Base-by-base conservation (phyloP, 2,113 vertebrate species). In the Rhinopomastus cyanomelas region DNA sequence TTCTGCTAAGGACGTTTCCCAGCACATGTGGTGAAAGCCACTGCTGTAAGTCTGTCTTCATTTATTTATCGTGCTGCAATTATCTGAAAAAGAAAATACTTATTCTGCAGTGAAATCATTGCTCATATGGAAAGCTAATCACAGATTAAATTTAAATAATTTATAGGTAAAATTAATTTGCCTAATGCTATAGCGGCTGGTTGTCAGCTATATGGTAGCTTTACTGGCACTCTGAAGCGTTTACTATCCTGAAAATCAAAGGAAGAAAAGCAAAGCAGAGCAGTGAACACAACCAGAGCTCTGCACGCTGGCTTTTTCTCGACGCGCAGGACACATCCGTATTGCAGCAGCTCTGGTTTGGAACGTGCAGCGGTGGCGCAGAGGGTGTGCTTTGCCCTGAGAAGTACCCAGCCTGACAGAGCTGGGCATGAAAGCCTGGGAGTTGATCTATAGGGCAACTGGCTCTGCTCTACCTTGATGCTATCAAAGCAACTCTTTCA, bases 1-100 rank as follows among this genome's bases (percentile, higher is more conserved):
- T 97, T 96, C 81, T 92, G 88, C 67, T 91, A 96, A 94, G 88
- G 96, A 95, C 84, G 78, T 56, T 94, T 95, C 32, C 30, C 89
- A 36, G 60, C 52, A 10, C 82, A 94, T 93, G 64, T 92, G 79
- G 88, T 93, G 81, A 95, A 67, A 95, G 85, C 91, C 59, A 93
- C 81, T 66, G 79, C 87, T 94, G 7, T 69, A 78, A 83, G 90
- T 95, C 94, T 97, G 97, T 96, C 97, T 97, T 97, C 84, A 97
- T 97, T 97, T 97, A 97, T 97, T 97, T 97, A 97, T 96, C 94
- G 95, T 71, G 69, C 87, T 95, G 95, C 92, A 95, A 87, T 94
- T 96, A 94, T 94, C 94, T 92, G 87, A 95, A 95, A 97, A 95
- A 89, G 90, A 96, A 91, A 97, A 96, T 67, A 85, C 69, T 96